Conservation (phyloP, 2,113 vertebrate species). For the Thymallus thymallus region DNA sequence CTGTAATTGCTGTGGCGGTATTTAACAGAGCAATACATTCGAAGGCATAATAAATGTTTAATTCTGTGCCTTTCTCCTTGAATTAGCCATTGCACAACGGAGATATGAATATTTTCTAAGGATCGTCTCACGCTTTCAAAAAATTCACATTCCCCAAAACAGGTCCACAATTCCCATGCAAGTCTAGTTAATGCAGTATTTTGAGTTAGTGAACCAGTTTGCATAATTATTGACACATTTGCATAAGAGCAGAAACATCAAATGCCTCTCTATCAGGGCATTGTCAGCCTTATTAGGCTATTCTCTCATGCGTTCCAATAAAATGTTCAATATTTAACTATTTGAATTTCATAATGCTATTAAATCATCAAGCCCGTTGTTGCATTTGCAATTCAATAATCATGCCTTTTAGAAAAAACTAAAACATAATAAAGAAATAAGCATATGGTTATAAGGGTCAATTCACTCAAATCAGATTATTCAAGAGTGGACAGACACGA, state of each 20-base stretch:
- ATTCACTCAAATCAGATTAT: background rate
- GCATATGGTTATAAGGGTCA: background rate
- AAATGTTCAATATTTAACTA: no score
- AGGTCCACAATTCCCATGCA: constrained; percentile 25
- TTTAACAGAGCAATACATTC: constrained; percentile 36
- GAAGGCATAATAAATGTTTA: constrained; percentile 53
- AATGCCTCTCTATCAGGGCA: background rate
- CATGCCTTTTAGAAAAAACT: no score
- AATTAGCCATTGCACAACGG: constrained; percentile 43
- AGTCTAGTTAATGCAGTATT: constrained; percentile 33
- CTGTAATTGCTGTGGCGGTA: constrained; percentile 34
- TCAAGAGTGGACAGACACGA: background rate
- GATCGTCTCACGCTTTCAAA: constrained; percentile 26
- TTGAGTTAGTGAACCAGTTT: constrained; percentile 5
- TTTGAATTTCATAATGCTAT: no score
- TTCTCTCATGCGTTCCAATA: no score
- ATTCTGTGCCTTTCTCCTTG: constrained; percentile 52
- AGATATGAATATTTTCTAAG: constrained; percentile 38
- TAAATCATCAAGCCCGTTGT: no score
- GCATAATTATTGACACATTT: background rate
- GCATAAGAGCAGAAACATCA: background rate
- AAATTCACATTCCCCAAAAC: constrained; percentile 20
- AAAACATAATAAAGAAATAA: no score
- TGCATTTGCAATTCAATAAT: no score
- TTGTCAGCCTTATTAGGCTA: background rate